Conservation (phyloP, 2,797 vertebrate species). For the Apodemus agrarius region DNA sequence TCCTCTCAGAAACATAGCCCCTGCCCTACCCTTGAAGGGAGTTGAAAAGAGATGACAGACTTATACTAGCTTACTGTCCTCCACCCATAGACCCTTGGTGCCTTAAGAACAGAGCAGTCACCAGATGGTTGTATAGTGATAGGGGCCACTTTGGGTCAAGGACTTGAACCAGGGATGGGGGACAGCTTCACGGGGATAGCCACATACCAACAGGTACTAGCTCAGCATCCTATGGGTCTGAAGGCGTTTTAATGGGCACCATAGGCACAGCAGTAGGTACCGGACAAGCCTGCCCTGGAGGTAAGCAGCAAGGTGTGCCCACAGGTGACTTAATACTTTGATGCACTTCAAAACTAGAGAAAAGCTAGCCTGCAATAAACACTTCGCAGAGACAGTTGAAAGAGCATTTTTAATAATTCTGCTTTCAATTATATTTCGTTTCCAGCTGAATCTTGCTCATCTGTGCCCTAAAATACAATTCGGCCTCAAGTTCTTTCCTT, state of each 20-base stretch:
- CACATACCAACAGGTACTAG: not conserved
- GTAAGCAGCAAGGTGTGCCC: not conserved
- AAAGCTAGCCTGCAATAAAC: not conserved
- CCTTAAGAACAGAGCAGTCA: not conserved
- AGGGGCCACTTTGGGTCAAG: not conserved
- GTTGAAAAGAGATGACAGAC: not conserved
- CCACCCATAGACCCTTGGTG: not conserved
- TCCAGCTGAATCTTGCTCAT: not conserved
- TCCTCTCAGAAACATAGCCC: not conserved
- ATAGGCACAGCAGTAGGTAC: too few species aligned
- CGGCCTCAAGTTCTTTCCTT: not conserved
- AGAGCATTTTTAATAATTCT: not conserved
- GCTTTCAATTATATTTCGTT: conserved; percentile 25
- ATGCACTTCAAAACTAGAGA: accelerated
- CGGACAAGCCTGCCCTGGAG: not conserved
- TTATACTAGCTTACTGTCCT: not conserved
- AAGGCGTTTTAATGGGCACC: not conserved
- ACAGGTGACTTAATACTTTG: not conserved
- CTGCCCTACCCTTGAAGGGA: not conserved
- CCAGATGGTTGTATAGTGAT: not conserved
- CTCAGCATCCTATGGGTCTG: not conserved
- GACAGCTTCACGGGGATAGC: not conserved
- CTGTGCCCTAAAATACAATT: not conserved
- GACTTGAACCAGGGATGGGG: not conserved
- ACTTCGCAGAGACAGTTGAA: not conserved